Conservation (phyloP, 2,797 vertebrate species). For the Ctenochaetus hawaiiensis region DNA sequence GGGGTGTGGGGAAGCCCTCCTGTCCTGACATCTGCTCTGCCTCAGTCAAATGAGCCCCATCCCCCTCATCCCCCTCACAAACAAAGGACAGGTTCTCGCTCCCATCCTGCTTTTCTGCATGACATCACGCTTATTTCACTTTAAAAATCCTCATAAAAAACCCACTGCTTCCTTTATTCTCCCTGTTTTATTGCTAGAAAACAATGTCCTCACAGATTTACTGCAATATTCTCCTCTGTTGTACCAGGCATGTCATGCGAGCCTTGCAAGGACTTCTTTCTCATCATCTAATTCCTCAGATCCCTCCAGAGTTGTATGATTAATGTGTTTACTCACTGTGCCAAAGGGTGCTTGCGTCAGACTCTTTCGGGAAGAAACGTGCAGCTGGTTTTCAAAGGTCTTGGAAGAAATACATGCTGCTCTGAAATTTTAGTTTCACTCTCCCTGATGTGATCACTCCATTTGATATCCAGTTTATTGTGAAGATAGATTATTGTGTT, state of each 20-base stretch:
- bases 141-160: constrained; percentile 2
- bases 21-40: constrained; percentile 68
- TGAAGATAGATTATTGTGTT: constrained; percentile 22
- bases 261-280: constrained; percentile 30
- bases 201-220: not conserved
- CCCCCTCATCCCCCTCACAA: constrained; percentile 27
- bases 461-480: constrained; percentile 50
- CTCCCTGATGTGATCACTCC: constrained; percentile 55
- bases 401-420: constrained; percentile 37
- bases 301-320: constrained; percentile 50
- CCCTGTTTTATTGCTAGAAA: constrained; percentile 12
- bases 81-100: constrained; percentile 59
- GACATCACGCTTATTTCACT: constrained; percentile 5
- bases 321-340: constrained; percentile 64
- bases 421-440: constrained; percentile 7
- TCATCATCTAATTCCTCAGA: constrained; percentile 40
- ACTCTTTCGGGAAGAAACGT: constrained; percentile 53
- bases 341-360: constrained; percentile 48
- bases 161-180: not conserved
- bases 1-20: constrained; percentile 73
- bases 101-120: constrained; percentile 16
- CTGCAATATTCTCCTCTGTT: not conserved
- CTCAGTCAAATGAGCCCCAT: constrained; percentile 36
- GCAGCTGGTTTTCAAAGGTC: constrained; percentile 48
- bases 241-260: constrained; percentile 17